Conservation (phyloP, 2,797 vertebrate genomes). For the Dallia pectoralis region DNA sequence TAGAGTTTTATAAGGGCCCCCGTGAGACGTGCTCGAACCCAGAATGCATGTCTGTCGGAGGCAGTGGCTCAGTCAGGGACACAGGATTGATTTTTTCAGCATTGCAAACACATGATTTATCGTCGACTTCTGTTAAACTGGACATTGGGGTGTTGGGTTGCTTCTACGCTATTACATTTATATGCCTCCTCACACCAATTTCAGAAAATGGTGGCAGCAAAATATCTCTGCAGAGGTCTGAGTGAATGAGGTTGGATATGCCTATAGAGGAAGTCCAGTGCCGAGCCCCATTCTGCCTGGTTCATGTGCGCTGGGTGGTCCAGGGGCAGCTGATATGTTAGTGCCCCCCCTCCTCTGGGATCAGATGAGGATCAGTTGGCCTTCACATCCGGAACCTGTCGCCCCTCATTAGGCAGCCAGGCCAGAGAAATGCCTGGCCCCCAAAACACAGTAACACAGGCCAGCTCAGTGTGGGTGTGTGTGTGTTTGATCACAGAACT, state of each 20-base stretch:
- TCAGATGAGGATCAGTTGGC: constrained; percentile 47
- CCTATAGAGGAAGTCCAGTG: background rate
- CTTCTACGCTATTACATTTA: background rate
- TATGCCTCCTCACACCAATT: background rate
- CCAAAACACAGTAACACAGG: constrained; percentile 21
- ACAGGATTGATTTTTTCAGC: background rate
- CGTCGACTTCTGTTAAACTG: background rate
- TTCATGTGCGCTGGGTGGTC: constrained; percentile 44
- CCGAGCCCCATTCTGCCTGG: background rate
- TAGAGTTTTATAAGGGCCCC: background rate
- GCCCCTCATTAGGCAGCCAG: constrained; percentile 50
- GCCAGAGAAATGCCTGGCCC: background rate
- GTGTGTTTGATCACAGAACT: background rate
- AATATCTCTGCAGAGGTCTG: background rate
- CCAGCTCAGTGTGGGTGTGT: background rate
- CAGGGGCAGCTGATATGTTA: constrained; percentile 51
- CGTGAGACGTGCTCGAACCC: background rate
- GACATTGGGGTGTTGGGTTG: background rate
- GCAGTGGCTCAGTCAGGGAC: too few relatives aligned
- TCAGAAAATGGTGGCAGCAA: background rate
- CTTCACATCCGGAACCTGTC: constrained; percentile 52
- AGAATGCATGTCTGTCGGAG: background rate
- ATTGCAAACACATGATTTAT: background rate
- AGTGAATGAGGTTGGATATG: background rate
- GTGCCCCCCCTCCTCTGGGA: constrained; percentile 35